Conservation (phyloP, 2,888 invertebrate genomes). For the Sisyra nigra region DNA sequence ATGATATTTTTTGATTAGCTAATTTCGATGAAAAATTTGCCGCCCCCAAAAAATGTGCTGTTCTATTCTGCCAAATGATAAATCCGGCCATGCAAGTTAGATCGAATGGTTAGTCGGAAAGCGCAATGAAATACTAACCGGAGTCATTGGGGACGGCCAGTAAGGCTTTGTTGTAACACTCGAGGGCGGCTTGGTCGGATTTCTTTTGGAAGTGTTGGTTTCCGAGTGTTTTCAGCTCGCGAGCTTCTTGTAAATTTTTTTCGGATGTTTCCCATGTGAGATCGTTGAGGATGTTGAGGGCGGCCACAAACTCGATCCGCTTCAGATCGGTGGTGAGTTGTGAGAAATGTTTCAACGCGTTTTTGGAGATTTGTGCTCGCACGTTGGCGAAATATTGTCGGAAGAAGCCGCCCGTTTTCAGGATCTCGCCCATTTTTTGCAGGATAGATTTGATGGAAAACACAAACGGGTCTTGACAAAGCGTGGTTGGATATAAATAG, state of each 20-base stretch:
- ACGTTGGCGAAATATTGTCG: slow-evolving; percentile 3
- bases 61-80: no score
- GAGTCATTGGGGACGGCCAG: slow-evolving; percentile 46
- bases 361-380: slow-evolving; percentile 21
- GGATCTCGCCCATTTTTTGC: background rate
- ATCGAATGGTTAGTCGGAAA: background rate
- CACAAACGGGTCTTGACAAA: no score
- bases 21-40: no score
- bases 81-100: no score
- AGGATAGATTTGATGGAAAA: background rate
- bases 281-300: slow-evolving; percentile 22
- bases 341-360: slow-evolving; percentile 44
- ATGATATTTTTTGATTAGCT: no score
- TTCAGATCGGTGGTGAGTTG: slow-evolving; percentile 44
- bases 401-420: slow-evolving; percentile 1
- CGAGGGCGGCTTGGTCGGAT: slow-evolving; percentile 49
- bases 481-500: no score
- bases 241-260: slow-evolving; percentile 42
- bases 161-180: slow-evolving; percentile 53
- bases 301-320: slow-evolving; percentile 43
- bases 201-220: slow-evolving; percentile 56
- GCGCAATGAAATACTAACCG: slow-evolving; percentile 32
- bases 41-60: no score
- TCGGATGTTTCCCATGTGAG: slow-evolving; percentile 27
- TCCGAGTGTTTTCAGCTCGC: slow-evolving; percentile 50